A percentile compares a stretch with the other conserved stretches of the same genome.
Evolutionary conservation across 2,113 vertebrate genomes (phyloP).

Genomic region (Perca fluviatilis): DNA sequence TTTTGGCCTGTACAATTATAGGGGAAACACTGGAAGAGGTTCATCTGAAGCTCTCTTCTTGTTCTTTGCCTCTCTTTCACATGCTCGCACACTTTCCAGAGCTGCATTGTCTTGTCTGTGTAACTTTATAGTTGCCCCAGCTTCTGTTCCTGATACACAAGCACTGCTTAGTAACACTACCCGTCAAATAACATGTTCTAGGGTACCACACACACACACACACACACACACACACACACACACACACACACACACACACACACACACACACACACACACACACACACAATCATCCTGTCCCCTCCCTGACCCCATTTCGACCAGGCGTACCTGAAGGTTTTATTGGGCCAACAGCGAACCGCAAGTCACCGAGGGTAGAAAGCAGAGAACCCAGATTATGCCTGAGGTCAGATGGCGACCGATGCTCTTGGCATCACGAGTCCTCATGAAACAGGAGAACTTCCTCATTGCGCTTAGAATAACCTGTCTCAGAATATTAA

Average conservation of each 20-base stretch:
- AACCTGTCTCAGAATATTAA: slow-evolving; percentile 24
- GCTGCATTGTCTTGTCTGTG: slow-evolving; percentile 60
- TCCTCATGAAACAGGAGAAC: slow-evolving; percentile 36
- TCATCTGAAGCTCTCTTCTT: background rate
- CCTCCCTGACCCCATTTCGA: slow-evolving; percentile 64
- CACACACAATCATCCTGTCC: slow-evolving; percentile 55
- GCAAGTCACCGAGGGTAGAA: slow-evolving; percentile 14
- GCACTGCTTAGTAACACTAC: slow-evolving; percentile 62
- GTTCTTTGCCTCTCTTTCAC: slow-evolving; percentile 24
- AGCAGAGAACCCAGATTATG: slow-evolving; percentile 23
- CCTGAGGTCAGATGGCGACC: slow-evolving; percentile 9
- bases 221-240: slow-evolving; percentile 5
- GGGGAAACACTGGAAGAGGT: background rate
- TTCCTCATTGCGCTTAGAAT: slow-evolving; percentile 49
- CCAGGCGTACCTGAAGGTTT: slow-evolving; percentile 49
- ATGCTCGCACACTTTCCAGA: slow-evolving; percentile 51
- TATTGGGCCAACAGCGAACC: slow-evolving; percentile 11
- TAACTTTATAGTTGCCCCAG: slow-evolving; percentile 62
- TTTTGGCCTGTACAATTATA: too few relatives aligned
- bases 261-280: background rate
- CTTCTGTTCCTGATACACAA: slow-evolving; percentile 66
- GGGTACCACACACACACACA: slow-evolving; percentile 59
- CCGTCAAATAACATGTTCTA: slow-evolving; percentile 64
- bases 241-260: too few relatives aligned
- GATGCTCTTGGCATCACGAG: slow-evolving; percentile 43